A percentile compares a stretch with the other conserved stretches of the same genome.
phyloP scores from a whole-genome alignment of 2,888 invertebrate species.

The Eristalis pertinax region DNA sequence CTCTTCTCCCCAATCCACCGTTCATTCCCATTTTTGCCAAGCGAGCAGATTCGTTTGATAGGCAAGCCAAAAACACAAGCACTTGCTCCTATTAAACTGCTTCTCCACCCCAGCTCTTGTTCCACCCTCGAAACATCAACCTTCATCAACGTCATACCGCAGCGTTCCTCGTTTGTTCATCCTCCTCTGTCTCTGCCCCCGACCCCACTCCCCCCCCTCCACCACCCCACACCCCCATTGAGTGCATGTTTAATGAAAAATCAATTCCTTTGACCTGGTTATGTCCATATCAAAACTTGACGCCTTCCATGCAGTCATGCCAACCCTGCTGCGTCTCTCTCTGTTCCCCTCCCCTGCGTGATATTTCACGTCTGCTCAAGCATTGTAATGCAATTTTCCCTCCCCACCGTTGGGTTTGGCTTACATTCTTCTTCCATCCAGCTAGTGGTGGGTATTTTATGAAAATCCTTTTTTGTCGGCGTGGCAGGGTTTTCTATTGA shows the following conservation, averaged over 20 bases:
- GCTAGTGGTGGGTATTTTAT: slow-evolving; percentile 41
- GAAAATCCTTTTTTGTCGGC: slow-evolving; percentile 33
- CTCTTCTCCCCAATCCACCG: background rate
- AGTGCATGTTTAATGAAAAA: slow-evolving; percentile 59
- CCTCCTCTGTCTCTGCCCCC: background rate
- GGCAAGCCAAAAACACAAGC: slow-evolving; percentile 34
- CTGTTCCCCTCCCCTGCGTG: background rate
- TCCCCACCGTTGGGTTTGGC: background rate
- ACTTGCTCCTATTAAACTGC: slow-evolving; percentile 50
- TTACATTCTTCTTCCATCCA: background rate
- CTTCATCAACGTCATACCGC: slow-evolving; percentile 58
- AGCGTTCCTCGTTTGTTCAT: background rate
- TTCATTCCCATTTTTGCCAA: background rate
- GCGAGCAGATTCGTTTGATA: slow-evolving; percentile 45
- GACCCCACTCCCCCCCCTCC: too few species aligned
- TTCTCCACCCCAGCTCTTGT: slow-evolving; percentile 1
- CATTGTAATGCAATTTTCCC: slow-evolving; percentile 61
- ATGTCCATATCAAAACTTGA: slow-evolving; percentile 66
- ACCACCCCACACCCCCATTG: background rate
- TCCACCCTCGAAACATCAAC: slow-evolving; percentile 32
- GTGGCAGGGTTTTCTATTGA: slow-evolving; percentile 22
- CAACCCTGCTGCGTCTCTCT: slow-evolving; percentile 5
- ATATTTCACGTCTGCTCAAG: slow-evolving; percentile 36
- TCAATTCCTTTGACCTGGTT: slow-evolving; percentile 72
- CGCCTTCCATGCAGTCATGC: slow-evolving; percentile 37